Evolutionary conservation across 2,888 invertebrate species (phyloP).

Genomic region (Agrilus biguttatus): DNA sequence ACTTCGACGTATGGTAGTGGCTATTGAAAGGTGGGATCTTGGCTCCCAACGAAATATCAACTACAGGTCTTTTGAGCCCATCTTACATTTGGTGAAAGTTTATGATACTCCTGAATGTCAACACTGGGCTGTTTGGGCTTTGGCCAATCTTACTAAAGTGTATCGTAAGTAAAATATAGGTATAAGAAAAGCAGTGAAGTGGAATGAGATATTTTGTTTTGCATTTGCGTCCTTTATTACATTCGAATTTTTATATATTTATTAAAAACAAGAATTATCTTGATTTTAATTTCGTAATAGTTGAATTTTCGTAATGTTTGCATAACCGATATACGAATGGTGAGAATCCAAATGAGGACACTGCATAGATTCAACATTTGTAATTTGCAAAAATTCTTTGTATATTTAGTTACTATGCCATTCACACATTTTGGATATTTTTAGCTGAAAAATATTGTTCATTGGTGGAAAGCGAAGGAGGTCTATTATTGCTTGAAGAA

Average conservation of each 20-base stretch:
- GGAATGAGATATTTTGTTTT: too few relatives aligned
- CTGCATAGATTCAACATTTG: too few relatives aligned
- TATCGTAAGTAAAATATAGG: slow-evolving; percentile 59
- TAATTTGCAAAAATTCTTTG: too few relatives aligned
- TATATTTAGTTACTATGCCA: too few relatives aligned
- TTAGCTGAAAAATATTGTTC: slow-evolving; percentile 85
- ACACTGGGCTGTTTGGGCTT: slow-evolving; percentile 95
- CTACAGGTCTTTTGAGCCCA: slow-evolving; percentile 91
- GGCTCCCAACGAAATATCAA: slow-evolving; percentile 85
- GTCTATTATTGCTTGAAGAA: slow-evolving; percentile 55
- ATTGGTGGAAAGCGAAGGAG: slow-evolving; percentile 75
- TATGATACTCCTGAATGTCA: slow-evolving; percentile 85
- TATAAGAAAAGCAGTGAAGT: too few relatives aligned
- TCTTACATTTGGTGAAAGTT: slow-evolving; percentile 66
- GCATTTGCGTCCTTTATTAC: too few relatives aligned
- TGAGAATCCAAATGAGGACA: too few relatives aligned
- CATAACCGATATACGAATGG: too few relatives aligned
- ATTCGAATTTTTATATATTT: neutral
- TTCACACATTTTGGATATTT: slow-evolving; percentile 8
- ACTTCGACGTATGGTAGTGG: slow-evolving; percentile 57
- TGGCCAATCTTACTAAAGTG: slow-evolving; percentile 88
- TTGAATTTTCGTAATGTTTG: too few relatives aligned
- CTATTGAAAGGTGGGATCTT: slow-evolving; percentile 82
- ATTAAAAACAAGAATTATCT: slow-evolving; percentile 2
- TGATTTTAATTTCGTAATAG: too few relatives aligned